Percentiles rank a stretch among this genome's conserved stretches.
These are phyloP conservation scores for Rhagonycha lutea DNA, from an alignment of 2,888 invertebrate genomes.

Conservation along the genomic window DNA sequence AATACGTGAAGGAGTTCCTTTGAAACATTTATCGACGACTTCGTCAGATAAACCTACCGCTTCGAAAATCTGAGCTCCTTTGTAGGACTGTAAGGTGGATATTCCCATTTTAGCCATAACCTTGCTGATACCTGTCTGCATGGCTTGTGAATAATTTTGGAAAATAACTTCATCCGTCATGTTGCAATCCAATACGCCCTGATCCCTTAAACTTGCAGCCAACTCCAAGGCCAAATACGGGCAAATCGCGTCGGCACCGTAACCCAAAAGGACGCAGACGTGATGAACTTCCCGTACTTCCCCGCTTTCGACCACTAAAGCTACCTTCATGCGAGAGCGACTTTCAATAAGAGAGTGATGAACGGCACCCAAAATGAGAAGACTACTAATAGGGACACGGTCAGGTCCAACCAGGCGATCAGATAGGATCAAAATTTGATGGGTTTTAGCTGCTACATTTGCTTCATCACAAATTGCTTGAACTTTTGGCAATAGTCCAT, in stretches of 20 bases:
- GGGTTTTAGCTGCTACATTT: slow-evolving; percentile 65
- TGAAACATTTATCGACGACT: slow-evolving; percentile 93
- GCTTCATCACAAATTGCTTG: slow-evolving; percentile 81
- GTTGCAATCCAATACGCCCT: slow-evolving; percentile 79
- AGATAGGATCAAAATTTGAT: slow-evolving; percentile 85
- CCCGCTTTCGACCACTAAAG: slow-evolving; percentile 91
- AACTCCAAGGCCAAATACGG: slow-evolving; percentile 96
- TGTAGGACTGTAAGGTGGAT: slow-evolving; percentile 96
- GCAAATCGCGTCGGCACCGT: slow-evolving; percentile 97
- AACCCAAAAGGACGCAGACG: slow-evolving; percentile 91
- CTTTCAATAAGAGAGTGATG: slow-evolving; percentile 96
- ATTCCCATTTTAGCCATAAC: slow-evolving; percentile 99
- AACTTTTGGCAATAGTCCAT: slow-evolving; percentile 79
- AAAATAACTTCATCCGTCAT: slow-evolving; percentile 82
- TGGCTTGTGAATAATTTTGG: slow-evolving; percentile 84
- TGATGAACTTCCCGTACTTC: slow-evolving; percentile 97
- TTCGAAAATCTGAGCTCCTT: slow-evolving; percentile 99
- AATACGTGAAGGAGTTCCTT: slow-evolving; percentile 69
- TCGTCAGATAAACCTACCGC: slow-evolving; percentile 94
- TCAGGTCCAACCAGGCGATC: slow-evolving; percentile 71
- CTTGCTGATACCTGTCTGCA: slow-evolving; percentile 62
- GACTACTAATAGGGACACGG: slow-evolving; percentile 76
- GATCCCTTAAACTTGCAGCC: slow-evolving; percentile 81
- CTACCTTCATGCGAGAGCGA: slow-evolving; percentile 94
- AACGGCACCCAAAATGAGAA: slow-evolving; percentile 85